Percentiles rank a stretch among this genome's conserved stretches.
Conservation (phyloP, 1,140 invertebrate species). For the Pseudomyrmex concolor region DNA sequence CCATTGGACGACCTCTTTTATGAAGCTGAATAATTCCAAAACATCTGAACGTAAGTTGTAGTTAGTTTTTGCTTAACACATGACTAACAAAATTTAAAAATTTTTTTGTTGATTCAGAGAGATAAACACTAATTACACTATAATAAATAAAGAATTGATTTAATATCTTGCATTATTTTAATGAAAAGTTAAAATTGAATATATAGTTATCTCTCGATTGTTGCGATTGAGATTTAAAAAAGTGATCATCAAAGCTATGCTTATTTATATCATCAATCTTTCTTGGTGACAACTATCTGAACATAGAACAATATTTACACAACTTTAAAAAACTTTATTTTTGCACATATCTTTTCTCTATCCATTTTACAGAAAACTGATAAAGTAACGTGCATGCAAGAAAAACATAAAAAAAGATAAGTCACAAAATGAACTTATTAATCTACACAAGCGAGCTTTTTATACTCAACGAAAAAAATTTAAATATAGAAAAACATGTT, state of each 20-base stretch:
- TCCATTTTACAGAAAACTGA: constrained; percentile 38
- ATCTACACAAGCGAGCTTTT: constrained; percentile 55
- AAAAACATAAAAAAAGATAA: not conserved
- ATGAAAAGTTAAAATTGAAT: not conserved
- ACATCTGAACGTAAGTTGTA: not conserved
- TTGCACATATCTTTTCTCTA: constrained; percentile 61
- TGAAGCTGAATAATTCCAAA: not conserved
- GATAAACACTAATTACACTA: too few species aligned
- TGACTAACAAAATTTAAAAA: not conserved
- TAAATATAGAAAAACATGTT: constrained; percentile 16
- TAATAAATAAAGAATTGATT: constrained; percentile 3
- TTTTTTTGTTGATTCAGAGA: not conserved
- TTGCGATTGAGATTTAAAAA: constrained; percentile 16
- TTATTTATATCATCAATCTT: constrained; percentile 61
- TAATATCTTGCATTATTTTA: not conserved
- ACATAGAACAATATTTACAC: constrained; percentile 33
- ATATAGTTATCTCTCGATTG: constrained; percentile 24
- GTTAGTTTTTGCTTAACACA: not conserved
- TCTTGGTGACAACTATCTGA: constrained; percentile 2
- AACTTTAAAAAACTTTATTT: constrained; percentile 68
- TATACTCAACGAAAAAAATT: constrained; percentile 45
- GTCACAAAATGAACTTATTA: constrained; percentile 50
- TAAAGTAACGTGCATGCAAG: constrained; percentile 52
- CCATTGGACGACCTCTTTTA: not conserved
- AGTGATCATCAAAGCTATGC: constrained; percentile 23